phyloP scores from a whole-genome alignment of 2,113 vertebrate genomes.

The Poeciliopsis turrubarensis region DNA sequence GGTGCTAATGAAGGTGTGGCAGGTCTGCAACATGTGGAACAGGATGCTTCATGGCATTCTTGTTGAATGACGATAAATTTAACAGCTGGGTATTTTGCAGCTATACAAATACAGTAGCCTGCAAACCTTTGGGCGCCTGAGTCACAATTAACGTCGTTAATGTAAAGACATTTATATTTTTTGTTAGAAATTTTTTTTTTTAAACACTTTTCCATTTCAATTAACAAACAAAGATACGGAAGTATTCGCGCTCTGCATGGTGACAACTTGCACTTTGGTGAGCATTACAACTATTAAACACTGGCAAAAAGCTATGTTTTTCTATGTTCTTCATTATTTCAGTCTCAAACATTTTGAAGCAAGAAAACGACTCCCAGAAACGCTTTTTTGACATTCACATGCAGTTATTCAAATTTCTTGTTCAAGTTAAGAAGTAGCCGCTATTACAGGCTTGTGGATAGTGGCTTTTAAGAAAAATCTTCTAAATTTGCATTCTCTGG shows the following conservation, averaged over 20 bases:
- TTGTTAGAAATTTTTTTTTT: neutral
- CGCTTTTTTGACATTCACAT: neutral
- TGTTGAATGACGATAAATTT: constrained; percentile 30
- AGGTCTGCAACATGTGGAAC: neutral
- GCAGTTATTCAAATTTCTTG: neutral
- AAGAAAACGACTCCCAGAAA: neutral
- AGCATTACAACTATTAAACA: neutral
- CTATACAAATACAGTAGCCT: constrained; percentile 6
- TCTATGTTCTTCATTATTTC: neutral
- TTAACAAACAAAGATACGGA: neutral
- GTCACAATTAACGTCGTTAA: neutral
- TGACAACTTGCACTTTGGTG: neutral
- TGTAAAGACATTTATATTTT: neutral
- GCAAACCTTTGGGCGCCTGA: neutral
- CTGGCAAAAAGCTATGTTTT: neutral
- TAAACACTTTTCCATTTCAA: neutral
- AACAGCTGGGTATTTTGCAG: constrained; percentile 34
- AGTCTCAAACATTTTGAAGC: no score
- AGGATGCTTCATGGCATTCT: constrained; percentile 13
- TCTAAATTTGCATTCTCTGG: neutral
- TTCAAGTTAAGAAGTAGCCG: no score
- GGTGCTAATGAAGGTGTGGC: constrained; percentile 42
- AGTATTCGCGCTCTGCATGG: neutral
- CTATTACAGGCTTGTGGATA: no score
- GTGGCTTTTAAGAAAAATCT: neutral